Evolutionary conservation across 2,113 vertebrate species (phyloP), one percentile per base, ranked within the genome.

Genomic region (Tachuris rubrigastra): DNA sequence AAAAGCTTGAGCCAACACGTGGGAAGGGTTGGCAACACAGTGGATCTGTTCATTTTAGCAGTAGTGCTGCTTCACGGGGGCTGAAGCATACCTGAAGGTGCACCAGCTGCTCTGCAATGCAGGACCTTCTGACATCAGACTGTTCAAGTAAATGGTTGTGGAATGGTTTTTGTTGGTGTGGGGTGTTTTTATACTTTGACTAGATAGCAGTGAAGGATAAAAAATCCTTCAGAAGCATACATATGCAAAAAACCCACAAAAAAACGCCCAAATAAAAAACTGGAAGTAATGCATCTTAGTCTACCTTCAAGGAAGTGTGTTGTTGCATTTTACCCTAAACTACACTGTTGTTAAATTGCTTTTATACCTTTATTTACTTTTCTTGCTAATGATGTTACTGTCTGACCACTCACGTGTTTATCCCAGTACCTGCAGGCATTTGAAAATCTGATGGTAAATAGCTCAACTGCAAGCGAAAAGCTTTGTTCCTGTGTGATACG

Each of bases 1-100:
- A 63, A 53, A 3, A 63, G 52, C 14, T 67, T 14, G 6, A 20
- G 3, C 35, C 33, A 49, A 6, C 10, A 3, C 11, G 1, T 0
- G 7, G 35, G 24, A 47, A 60, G 41, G 10, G 13, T 6, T 42
- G 35, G 23, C 56, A 65, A 2, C 62, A 30, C 15, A 15, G 44
- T 23, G 37, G 4, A 4, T 55, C 21, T 47, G 4, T 74, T 69
- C 2, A 9, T 65, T 79, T 63, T 37, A 42, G 41, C 42, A 5
- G 35, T 31, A 25, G 31, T 3, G 4, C 53, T 80, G 19, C 33
- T 33, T 60, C 53, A 1, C 8, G n/a, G 31, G 27, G 20, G n/a
- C 18, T 47, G 58, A 65, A 68, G 53, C 2, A 0, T 44, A 14
- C 3, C 1, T 58, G 20, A 33, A 35, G 16, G 22, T 53, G 10